Percentiles rank a stretch among this genome's conserved stretches.
Conservation (phyloP, 35 echinoderm and acorn worm species). For the Heliocidaris erythrogramma region DNA sequence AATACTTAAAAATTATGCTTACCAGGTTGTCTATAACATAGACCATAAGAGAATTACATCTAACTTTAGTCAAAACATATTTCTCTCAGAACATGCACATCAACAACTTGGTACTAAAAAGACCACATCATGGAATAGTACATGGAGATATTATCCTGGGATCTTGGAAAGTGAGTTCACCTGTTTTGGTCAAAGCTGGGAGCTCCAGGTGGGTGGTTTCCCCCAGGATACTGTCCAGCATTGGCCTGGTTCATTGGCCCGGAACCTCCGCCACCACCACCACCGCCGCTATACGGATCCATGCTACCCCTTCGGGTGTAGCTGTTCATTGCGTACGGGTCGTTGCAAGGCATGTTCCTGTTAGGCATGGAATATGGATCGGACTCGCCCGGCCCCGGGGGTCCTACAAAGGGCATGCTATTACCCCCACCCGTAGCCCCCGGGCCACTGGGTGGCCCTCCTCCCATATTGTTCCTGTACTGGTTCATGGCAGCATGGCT, state of each 20-base stretch:
- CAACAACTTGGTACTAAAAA: background rate
- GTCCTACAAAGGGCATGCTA: constrained; percentile 34
- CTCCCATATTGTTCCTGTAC: constrained; percentile 55
- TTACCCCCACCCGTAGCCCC: background rate
- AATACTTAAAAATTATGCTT: too few species aligned
- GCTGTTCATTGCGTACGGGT: constrained; percentile 59
- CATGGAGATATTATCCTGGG: background rate
- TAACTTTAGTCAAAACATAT: too few species aligned
- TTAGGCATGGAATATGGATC: constrained; percentile 47
- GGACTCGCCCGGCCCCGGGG: constrained; percentile 55
- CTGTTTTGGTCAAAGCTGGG: constrained; percentile 46
- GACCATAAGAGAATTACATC: too few species aligned
- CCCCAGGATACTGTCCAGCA: constrained; percentile 28
- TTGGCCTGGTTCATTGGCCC: constrained; percentile 29
- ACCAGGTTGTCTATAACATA: too few species aligned
- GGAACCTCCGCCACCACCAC: constrained; percentile 25
- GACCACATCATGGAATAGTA: background rate
- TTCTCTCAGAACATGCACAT: too few species aligned
- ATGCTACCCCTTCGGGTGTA: constrained; percentile 40
- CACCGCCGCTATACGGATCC: constrained; percentile 54
- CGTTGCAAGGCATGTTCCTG: constrained; percentile 68
- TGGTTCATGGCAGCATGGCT: constrained; percentile 58
- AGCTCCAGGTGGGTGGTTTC: constrained; percentile 22
- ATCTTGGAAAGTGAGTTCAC: background rate
- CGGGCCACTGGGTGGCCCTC: background rate